Conservation (phyloP, 1,140 invertebrate species). For the Drosophila ananassae region DNA sequence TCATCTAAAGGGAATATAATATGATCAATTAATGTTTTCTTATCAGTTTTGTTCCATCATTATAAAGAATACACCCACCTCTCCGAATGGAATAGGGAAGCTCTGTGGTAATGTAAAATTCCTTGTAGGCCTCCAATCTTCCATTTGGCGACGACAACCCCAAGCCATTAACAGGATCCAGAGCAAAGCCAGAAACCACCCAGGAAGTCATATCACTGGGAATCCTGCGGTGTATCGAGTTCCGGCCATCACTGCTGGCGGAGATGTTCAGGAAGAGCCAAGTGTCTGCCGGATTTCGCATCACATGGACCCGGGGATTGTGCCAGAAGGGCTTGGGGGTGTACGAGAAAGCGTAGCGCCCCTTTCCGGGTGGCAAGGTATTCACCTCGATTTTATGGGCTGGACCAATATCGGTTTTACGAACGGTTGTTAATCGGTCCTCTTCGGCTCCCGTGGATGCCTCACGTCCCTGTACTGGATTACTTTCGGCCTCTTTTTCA, state of each 20-base stretch:
- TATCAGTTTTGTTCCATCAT: no score
- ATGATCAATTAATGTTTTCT: not conserved
- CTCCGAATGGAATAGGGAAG: constrained; percentile 95
- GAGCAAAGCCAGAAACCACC: constrained; percentile 95
- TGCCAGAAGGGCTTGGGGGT: constrained; percentile 92
- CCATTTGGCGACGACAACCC: constrained; percentile 90
- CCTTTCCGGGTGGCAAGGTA: constrained; percentile 92
- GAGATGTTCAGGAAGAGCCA: constrained; percentile 94
- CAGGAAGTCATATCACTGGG: constrained; percentile 97
- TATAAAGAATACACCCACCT: constrained; percentile 84
- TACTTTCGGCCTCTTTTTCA: constrained; percentile 73
- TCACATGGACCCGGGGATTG: constrained; percentile 91
- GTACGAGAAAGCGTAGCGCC: constrained; percentile 95
- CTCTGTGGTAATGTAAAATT: constrained; percentile 92
- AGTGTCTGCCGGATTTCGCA: constrained; percentile 89
- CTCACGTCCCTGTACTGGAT: constrained; percentile 45
- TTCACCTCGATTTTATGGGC: constrained; percentile 85
- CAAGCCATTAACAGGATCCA: constrained; percentile 93
- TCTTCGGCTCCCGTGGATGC: constrained; percentile 56
- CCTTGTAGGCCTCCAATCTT: constrained; percentile 93
- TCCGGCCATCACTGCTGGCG: constrained; percentile 85
- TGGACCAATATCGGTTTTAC: constrained; percentile 83
- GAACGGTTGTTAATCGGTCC: constrained; percentile 70
- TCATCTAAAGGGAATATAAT: constrained; percentile 85
- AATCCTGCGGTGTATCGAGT: constrained; percentile 85